Conservation (phyloP, 2,888 invertebrate species). For the Iphiclides podalirius region DNA sequence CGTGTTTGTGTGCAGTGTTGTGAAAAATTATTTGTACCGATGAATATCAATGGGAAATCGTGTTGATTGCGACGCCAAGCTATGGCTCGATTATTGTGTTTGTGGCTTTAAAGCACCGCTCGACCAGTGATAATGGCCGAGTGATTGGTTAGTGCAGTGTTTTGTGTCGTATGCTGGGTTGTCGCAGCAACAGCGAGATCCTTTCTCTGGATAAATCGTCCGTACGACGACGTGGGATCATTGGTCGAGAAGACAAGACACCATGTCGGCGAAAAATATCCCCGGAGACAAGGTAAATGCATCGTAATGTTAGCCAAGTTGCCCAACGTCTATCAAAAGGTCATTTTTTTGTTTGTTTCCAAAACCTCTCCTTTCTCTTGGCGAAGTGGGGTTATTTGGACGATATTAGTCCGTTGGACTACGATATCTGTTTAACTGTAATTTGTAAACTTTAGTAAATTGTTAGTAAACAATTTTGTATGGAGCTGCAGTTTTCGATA, state of each 20-base stretch:
- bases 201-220: slow-evolving; percentile 77
- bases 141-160: slow-evolving; percentile 77
- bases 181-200: slow-evolving; percentile 73
- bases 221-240: slow-evolving; percentile 72
- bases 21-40: slow-evolving; percentile 76
- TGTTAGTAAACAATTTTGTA: slow-evolving; percentile 20
- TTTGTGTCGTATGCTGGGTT: slow-evolving; percentile 78
- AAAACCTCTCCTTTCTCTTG: slow-evolving; percentile 64
- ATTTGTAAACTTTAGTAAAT: neutral
- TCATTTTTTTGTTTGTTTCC: slow-evolving; percentile 59
- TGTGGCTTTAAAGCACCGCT: slow-evolving; percentile 75
- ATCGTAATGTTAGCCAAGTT: slow-evolving; percentile 18
- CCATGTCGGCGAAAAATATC: slow-evolving; percentile 89
- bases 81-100: slow-evolving; percentile 75
- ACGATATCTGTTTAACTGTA: neutral
- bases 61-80: slow-evolving; percentile 73
- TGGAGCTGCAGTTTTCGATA: too few relatives aligned
- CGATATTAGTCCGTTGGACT: too few relatives aligned
- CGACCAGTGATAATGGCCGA: slow-evolving; percentile 76
- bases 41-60: slow-evolving; percentile 79
- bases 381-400: slow-evolving; percentile 35
- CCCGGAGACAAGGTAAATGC: slow-evolving; percentile 88
- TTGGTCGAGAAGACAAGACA: slow-evolving; percentile 66
- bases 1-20: slow-evolving; percentile 79
- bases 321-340: slow-evolving; percentile 32